phyloP scores from a whole-genome alignment of 2,888 invertebrate genomes.

The Caenorhabditis doughertyi region DNA sequence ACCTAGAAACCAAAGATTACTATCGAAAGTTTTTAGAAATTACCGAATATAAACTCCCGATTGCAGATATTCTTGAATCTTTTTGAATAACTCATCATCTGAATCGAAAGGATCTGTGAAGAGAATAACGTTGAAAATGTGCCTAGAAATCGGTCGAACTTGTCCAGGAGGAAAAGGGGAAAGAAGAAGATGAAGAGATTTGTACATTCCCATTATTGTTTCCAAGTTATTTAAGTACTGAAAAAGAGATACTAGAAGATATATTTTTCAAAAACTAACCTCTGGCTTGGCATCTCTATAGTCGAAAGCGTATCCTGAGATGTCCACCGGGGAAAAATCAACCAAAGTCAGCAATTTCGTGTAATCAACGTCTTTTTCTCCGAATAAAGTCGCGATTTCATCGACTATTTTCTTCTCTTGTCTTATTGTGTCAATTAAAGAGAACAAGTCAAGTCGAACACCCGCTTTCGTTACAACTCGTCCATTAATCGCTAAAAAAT shows the following conservation, averaged over 20 bases:
- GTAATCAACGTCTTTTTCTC: neutral
- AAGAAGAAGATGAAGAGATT: slow-evolving; percentile 21
- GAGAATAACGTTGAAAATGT: slow-evolving; percentile 87
- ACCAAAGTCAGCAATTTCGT: slow-evolving; percentile 8
- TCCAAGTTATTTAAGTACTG: slow-evolving; percentile 53
- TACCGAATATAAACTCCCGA: slow-evolving; percentile 31
- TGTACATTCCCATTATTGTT: neutral
- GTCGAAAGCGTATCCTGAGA: slow-evolving; percentile 25
- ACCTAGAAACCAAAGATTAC: too few species aligned
- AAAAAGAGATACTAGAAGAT: neutral
- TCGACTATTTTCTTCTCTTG: slow-evolving; percentile 89
- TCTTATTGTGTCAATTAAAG: slow-evolving; percentile 90
- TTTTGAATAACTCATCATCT: neutral
- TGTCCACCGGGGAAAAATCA: slow-evolving; percentile 17
- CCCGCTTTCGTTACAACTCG: slow-evolving; percentile 89
- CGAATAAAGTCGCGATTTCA: slow-evolving; percentile 25
- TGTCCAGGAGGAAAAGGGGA: slow-evolving; percentile 87
- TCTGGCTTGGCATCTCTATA: slow-evolving; percentile 37
- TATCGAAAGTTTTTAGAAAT: too few species aligned
- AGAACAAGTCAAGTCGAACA: slow-evolving; percentile 92
- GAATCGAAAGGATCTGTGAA: slow-evolving; percentile 88
- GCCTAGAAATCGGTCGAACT: slow-evolving; percentile 87
- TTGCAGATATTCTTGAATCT: slow-evolving; percentile 5
- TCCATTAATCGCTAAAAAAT: slow-evolving; percentile 87
- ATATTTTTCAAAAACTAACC: neutral